Conservation (phyloP, 2,113 vertebrate species). For the Pseudopodoces humilis region DNA sequence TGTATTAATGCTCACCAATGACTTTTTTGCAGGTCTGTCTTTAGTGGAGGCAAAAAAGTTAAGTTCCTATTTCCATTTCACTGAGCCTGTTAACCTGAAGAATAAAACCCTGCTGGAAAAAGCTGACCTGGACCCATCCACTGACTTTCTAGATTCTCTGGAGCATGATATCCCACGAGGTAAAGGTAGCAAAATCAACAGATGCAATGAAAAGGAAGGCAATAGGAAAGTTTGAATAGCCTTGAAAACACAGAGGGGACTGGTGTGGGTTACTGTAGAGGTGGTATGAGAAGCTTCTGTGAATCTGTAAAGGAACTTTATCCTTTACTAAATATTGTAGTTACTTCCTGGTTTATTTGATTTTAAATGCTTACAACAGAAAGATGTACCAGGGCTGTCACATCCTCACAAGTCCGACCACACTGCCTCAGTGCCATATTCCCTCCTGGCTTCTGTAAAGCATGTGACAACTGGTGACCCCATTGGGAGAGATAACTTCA, state of each 20-base stretch:
- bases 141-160: slow-evolving; percentile 89
- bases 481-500: background rate
- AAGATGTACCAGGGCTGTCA: background rate
- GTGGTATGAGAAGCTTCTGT: background rate
- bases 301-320: background rate
- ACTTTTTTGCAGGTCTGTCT: slow-evolving; percentile 80
- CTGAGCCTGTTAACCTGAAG: slow-evolving; percentile 76
- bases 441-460: background rate
- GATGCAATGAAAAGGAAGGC: background rate
- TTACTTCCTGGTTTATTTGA: background rate
- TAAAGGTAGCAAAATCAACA: slow-evolving; percentile 53
- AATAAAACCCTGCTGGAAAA: slow-evolving; percentile 84
- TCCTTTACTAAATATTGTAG: background rate
- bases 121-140: slow-evolving; percentile 84
- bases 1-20: background rate
- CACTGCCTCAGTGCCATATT: background rate
- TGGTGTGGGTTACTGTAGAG: background rate
- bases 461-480: background rate
- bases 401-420: background rate
- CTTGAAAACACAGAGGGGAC: background rate
- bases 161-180: slow-evolving; percentile 89
- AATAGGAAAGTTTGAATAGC: background rate
- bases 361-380: background rate
- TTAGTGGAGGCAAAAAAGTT: slow-evolving; percentile 82
- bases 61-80: slow-evolving; percentile 88